These are phyloP conservation scores for Acleris literana DNA, from an alignment of 2,888 invertebrate genomes.

Conservation along the genomic window DNA sequence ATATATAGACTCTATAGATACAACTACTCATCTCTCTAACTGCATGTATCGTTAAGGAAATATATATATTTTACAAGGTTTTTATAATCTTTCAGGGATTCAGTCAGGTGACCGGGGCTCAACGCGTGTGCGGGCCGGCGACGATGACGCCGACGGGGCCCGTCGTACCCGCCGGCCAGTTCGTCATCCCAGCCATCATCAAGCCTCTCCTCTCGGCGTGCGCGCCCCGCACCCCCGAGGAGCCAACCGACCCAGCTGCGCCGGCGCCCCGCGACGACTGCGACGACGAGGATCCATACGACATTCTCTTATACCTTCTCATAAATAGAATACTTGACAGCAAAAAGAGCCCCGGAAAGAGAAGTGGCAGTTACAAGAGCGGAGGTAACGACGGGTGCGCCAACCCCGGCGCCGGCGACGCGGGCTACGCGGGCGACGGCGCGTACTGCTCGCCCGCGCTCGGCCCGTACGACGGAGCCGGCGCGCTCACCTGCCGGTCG, in stretches of 20 bases:
- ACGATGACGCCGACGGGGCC: slow-evolving; percentile 39
- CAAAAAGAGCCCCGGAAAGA: slow-evolving; percentile 47
- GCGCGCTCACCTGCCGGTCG: too few relatives aligned
- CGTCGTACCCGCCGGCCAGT: slow-evolving; percentile 48
- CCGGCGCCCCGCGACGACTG: slow-evolving; percentile 40
- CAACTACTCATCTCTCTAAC: too few relatives aligned
- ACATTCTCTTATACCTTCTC: slow-evolving; percentile 55
- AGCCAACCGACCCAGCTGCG: background rate
- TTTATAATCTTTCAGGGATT: slow-evolving; percentile 10
- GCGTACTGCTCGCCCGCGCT: background rate
- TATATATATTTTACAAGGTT: too few relatives aligned
- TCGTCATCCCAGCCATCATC: slow-evolving; percentile 60
- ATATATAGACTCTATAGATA: too few relatives aligned
- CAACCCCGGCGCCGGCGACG: background rate
- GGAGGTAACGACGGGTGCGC: background rate
- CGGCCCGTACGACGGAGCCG: too few relatives aligned
- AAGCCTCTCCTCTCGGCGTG: slow-evolving; percentile 50
- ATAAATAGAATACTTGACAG: slow-evolving; percentile 50
- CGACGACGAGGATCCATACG: slow-evolving; percentile 47
- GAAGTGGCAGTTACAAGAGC: background rate
- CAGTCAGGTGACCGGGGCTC: background rate
- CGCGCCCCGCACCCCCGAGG: slow-evolving; percentile 32
- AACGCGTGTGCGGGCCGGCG: slow-evolving; percentile 24
- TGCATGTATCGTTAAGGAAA: too few relatives aligned
- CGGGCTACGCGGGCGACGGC: slow-evolving; percentile 9